phyloP scores from a whole-genome alignment of 2,113 vertebrate genomes.

The Toxotes jaculatrix region DNA sequence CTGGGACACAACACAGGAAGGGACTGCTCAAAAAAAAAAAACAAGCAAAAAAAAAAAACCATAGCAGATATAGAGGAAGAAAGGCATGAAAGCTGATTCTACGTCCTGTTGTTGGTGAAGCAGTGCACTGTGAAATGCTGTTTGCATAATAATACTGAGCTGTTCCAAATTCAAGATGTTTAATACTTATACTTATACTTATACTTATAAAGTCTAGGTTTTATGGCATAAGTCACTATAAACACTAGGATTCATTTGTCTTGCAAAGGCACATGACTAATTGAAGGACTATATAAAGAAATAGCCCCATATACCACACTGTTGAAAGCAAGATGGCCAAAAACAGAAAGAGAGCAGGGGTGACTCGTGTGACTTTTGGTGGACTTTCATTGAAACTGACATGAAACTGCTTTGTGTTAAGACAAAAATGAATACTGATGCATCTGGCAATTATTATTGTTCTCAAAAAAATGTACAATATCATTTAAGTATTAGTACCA shows the following conservation, averaged over 20 bases:
- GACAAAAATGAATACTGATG: too few species aligned
- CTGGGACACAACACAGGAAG: slow-evolving; percentile 38
- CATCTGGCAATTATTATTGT: too few species aligned
- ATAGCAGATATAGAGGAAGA: slow-evolving; percentile 24
- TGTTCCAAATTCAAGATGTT: not conserved
- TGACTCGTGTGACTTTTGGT: too few species aligned
- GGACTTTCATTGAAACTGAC: too few species aligned
- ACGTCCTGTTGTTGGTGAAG: slow-evolving; percentile 30
- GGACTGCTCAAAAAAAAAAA: slow-evolving; percentile 37
- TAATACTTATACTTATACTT: not conserved
- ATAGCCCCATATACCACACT: not conserved
- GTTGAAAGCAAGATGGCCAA: not conserved
- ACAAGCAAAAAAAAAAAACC: slow-evolving; percentile 26
- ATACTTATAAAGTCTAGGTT: slow-evolving; percentile 2
- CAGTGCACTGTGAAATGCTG: slow-evolving; percentile 30
- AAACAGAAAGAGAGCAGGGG: not conserved
- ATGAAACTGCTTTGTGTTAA: not conserved
- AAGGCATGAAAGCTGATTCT: slow-evolving; percentile 37
- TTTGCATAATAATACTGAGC: slow-evolving; percentile 13
- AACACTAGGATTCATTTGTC: not conserved
- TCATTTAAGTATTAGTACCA: not conserved
- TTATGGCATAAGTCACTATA: not conserved
- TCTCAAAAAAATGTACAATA: too few species aligned
- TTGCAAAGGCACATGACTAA: not conserved
- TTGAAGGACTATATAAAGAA: not conserved